Evolutionary conservation across 64 coral and sea anemone species (phyloP).

Genomic region (Porites australiensis): DNA sequence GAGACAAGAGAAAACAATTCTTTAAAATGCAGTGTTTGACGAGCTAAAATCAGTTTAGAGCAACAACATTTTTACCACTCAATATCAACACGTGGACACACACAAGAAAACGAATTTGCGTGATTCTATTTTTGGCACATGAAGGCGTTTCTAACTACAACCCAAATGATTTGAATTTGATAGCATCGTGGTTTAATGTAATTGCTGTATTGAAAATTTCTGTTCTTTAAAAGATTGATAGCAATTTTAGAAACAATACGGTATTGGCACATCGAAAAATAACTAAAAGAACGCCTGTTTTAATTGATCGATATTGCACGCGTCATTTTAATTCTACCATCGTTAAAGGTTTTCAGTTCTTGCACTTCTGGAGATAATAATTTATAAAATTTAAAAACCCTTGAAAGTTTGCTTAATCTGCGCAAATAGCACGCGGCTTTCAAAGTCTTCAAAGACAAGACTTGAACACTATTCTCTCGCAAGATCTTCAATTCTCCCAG

Average conservation of each 20-base stretch:
- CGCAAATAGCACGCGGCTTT: background rate
- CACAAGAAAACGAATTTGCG: background rate
- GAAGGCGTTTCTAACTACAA: background rate
- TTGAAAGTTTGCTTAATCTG: constrained; percentile 4
- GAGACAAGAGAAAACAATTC: background rate
- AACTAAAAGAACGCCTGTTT: background rate
- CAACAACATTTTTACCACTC: background rate
- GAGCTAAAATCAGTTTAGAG: background rate
- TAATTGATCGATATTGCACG: background rate
- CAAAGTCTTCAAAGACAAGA: background rate
- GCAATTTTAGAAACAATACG: background rate
- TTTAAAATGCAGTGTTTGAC: background rate
- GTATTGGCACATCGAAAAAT: background rate
- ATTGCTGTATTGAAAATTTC: background rate
- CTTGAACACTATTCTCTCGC: background rate
- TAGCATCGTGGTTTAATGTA: background rate
- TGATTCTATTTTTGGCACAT: constrained; percentile 38
- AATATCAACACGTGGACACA: background rate
- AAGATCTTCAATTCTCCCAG: background rate
- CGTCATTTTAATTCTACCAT: background rate
- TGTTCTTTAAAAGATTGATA: background rate
- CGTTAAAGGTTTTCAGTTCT: background rate
- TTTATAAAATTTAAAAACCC: constrained; percentile 2
- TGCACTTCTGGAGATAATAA: background rate
- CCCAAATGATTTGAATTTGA: constrained; percentile 53